Conservation (phyloP, 2,797 vertebrate genomes). For the Tinamus major region DNA sequence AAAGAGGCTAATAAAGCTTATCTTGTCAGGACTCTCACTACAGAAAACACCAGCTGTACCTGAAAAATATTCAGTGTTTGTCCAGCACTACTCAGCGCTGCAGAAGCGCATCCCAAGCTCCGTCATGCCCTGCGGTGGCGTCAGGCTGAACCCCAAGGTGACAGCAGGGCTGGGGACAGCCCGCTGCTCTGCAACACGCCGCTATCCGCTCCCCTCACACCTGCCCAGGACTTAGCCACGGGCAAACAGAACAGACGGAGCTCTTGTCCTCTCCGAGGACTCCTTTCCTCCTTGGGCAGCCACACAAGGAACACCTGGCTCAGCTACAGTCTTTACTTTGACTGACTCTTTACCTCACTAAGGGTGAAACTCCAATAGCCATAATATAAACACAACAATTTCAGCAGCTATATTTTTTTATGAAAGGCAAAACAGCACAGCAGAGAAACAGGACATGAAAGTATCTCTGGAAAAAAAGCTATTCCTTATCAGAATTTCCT, state of each 20-base stretch:
- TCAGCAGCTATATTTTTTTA: not conserved
- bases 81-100: not conserved
- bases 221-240: fast-evolving
- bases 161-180: not conserved
- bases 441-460: not conserved
- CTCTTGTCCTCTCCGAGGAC: no score
- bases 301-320: not conserved
- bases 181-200: not conserved
- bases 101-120: not conserved
- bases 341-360: no score
- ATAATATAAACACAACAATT: not conserved
- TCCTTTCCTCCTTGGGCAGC: not conserved
- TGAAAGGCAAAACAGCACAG: not conserved
- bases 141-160: not conserved
- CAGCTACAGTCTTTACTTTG: no score
- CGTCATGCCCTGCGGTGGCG: not conserved
- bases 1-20: not conserved
- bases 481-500: not conserved
- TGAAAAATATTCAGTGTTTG: not conserved
- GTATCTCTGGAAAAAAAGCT: not conserved
- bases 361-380: not conserved
- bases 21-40: not conserved
- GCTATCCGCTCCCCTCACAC: not conserved
- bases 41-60: not conserved
- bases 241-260: not conserved